Evolutionary conservation across 1,140 invertebrate genomes (phyloP), one percentile per base, ranked within the genome.

Genomic region (Sesamia nonagrioides): DNA sequence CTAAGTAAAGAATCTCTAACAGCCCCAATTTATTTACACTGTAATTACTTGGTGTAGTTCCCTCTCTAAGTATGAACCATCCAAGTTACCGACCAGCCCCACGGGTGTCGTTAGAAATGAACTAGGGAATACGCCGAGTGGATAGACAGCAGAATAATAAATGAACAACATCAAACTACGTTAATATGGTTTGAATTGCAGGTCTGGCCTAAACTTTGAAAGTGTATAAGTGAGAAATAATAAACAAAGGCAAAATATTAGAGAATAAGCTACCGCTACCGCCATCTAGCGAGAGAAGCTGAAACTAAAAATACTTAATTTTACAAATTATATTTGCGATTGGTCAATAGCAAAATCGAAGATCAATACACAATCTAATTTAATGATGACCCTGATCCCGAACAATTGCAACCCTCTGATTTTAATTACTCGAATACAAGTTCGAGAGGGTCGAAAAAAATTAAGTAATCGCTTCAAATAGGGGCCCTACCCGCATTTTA

Each of bases 361-460:
- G 37, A 63, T 63, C n/a, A 42, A 63, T 7, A 18, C 13, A 37
- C 40, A 63, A 42, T 40, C 6, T 1, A 18, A 13, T 35, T 35
- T 35, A 37, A 3, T 54, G n/a, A 54, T 37, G 21, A 52, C 48
- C 15, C 50, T 18, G 15, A 72, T 54, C 68, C 8, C 27, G 21
- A 11, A 33, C 58, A 33, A 54, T 48, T 15, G 8, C 18, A 21
- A 42, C 72, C 58, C 73, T 42, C 58, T 61, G 2, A 50, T 63
- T 75, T 50, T 35, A 75, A 75, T 75, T 75, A 75, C 27, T 61
- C 3, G 42, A 33, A 68, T 18, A 63, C 37, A 63, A 63, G n/a
- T 42, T n/a, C 9, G n/a, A 8, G 73, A 8, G 73, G 73, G 58
- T 75, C 27, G 71, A 75, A 75, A 73, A 69, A 61, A 42, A 75